phyloP scores from a whole-genome alignment of 1,140 invertebrate genomes.

The Neodiprion virginianus region DNA sequence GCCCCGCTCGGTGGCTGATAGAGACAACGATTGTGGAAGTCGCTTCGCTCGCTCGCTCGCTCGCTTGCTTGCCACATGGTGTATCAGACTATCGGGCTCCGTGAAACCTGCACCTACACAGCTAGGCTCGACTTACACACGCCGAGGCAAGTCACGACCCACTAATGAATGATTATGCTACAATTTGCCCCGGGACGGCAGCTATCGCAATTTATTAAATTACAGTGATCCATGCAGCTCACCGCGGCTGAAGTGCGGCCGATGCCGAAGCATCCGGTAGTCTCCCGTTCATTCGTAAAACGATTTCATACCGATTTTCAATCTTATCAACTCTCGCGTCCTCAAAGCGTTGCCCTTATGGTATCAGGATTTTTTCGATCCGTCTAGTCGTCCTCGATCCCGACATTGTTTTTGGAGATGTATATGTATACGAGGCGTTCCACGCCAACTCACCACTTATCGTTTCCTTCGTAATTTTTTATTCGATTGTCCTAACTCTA shows the following conservation, averaged over 20 bases:
- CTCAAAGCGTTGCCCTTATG: conserved; percentile 26
- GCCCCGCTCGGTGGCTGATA: background rate
- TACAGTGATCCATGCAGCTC: conserved; percentile 54
- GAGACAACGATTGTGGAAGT: background rate
- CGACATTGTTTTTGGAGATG: no score
- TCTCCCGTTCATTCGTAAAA: conserved; percentile 36
- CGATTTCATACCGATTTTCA: conserved; percentile 9
- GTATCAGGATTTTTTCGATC: background rate
- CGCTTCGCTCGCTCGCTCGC: background rate
- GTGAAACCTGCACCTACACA: background rate
- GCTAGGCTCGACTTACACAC: background rate
- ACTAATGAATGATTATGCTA: conserved; percentile 63
- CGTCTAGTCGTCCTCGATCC: no score
- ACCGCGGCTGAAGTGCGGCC: conserved; percentile 27
- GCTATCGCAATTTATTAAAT: conserved; percentile 62
- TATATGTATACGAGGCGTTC: no score
- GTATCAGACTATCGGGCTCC: background rate
- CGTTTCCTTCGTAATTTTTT: no score
- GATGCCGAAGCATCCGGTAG: conserved; percentile 49
- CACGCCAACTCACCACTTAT: no score
- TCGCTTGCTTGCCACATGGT: background rate
- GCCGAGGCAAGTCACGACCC: conserved; percentile 55
- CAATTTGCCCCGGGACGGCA: conserved; percentile 56
- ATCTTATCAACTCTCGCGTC: conserved; percentile 6
- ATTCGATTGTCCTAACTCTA: no score